These are phyloP conservation scores for Scatophagus argus DNA, from an alignment of 2,113 vertebrate genomes.

Conservation along the genomic window DNA sequence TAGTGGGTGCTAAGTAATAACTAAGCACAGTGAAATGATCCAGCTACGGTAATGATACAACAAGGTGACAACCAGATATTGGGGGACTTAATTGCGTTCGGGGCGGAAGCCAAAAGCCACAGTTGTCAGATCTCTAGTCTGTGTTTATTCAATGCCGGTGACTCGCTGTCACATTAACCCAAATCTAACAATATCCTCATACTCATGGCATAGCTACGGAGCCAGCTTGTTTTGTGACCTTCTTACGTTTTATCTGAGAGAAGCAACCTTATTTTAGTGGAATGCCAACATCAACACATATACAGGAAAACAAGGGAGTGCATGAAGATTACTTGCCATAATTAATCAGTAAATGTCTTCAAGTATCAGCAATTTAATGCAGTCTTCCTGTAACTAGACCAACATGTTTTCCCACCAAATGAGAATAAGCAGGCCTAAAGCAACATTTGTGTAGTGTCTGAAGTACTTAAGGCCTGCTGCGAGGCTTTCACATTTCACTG, in stretches of 20 bases:
- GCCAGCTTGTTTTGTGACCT: constrained; percentile 27
- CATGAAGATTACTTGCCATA: not conserved
- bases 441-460: constrained; percentile 51
- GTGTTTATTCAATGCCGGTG: constrained; percentile 71
- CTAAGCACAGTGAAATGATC: constrained; percentile 78
- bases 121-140: constrained; percentile 71
- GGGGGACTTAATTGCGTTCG: constrained; percentile 79
- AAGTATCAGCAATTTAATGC: constrained; percentile 12
- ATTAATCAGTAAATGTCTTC: not conserved
- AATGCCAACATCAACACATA: not conserved
- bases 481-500: constrained; percentile 51
- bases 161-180: constrained; percentile 66
- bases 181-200: constrained; percentile 49
- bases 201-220: not conserved
- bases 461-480: constrained; percentile 16
- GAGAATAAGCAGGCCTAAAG: constrained; percentile 45
- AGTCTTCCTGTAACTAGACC: constrained; percentile 11
- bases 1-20: constrained; percentile 83
- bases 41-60: constrained; percentile 81
- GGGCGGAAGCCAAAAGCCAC: constrained; percentile 64
- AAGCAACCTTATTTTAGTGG: not conserved
- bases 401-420: constrained; percentile 30
- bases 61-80: constrained; percentile 79
- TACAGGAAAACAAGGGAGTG: not conserved
- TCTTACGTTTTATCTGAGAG: not conserved